phyloP scores from a whole-genome alignment of 2,113 vertebrate genomes.

The Thomomys bottae region DNA sequence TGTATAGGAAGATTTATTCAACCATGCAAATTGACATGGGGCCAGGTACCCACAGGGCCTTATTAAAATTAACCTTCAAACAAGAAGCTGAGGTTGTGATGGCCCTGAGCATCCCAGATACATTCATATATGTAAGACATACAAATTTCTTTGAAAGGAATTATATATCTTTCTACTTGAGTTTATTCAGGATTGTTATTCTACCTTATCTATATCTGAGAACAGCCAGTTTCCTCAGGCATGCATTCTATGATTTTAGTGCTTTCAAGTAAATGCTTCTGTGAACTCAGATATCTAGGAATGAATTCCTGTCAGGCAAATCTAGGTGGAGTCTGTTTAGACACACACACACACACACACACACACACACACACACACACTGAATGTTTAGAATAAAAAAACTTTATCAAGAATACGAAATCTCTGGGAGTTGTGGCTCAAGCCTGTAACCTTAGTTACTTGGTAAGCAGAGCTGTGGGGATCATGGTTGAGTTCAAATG shows the following conservation, averaged over 20 bases:
- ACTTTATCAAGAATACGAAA: neutral
- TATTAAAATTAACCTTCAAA: slow-evolving; percentile 72
- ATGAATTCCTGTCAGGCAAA: neutral
- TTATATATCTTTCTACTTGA: neutral
- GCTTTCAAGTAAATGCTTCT: neutral
- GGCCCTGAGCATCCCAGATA: slow-evolving; percentile 1
- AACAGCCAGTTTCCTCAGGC: neutral
- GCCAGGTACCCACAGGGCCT: slow-evolving; percentile 57
- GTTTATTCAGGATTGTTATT: neutral
- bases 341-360: neutral
- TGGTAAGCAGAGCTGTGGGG: no score
- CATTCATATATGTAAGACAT: slow-evolving; percentile 5
- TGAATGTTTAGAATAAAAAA: no score
- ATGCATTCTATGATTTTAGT: neutral
- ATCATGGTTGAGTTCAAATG: no score
- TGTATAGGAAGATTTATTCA: slow-evolving; percentile 67
- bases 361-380: no score
- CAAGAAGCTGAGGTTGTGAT: slow-evolving; percentile 53
- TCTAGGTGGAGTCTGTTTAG: neutral
- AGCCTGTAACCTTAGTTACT: no score
- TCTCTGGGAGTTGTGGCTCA: no score
- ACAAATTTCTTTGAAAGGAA: neutral
- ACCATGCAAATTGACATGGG: slow-evolving; percentile 60
- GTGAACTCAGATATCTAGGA: neutral
- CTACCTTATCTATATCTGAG: neutral